Base-by-base conservation (phyloP, 2,113 vertebrate species). In the Chitala chitala region DNA sequence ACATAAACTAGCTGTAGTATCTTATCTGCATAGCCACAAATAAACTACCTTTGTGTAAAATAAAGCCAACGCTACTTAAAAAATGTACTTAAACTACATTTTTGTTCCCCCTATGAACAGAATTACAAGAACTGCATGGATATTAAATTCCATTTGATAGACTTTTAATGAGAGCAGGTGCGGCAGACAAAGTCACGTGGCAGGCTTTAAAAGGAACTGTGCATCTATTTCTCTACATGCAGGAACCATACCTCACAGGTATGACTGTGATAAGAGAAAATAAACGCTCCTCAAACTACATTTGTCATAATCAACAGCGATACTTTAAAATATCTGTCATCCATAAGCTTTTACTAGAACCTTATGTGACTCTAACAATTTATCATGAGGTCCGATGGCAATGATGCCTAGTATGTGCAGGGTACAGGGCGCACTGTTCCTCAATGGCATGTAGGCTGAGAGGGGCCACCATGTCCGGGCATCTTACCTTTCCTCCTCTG, bases 401-500 rank as follows among this genome's bases (percentile, higher is more conserved):
- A 20, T 51, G 48, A 51, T 15, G n/a, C 7, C 48, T 15, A 20
- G 2, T 15, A 20, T 8, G 7, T 8, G 7, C 48, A 51, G 48
- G 20, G 48, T 10, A 20, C 48, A 51, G 48, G 2, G 48, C 48
- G 20, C 20, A 20, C 48, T 15, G 48, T 51, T 10, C n/a, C n/a
- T n/a, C n/a, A n/a, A n/a, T n/a, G n/a, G n/a, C n/a, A n/a, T n/a
- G n/a, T n/a, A n/a, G n/a, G n/a, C n/a, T 51, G 24, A 24, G 22
- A 26, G 6, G 42, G 5, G 17, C 10, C 54, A 38, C 73, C 15
- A 48, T 6, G 44, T 40, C 75, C 63, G 42, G 61, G 42, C 36
- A 15, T 65, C 90, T 82, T 89, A 91, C 89, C 87, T 92, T 92
- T 53, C 78, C 73, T 82, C 85, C 88, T 76, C 77, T 85, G 15